A percentile compares a stretch with the other conserved stretches of the same genome.
Evolutionary conservation across 2,797 vertebrate genomes (phyloP).

Genomic region (Pangasius mekongensis): DNA sequence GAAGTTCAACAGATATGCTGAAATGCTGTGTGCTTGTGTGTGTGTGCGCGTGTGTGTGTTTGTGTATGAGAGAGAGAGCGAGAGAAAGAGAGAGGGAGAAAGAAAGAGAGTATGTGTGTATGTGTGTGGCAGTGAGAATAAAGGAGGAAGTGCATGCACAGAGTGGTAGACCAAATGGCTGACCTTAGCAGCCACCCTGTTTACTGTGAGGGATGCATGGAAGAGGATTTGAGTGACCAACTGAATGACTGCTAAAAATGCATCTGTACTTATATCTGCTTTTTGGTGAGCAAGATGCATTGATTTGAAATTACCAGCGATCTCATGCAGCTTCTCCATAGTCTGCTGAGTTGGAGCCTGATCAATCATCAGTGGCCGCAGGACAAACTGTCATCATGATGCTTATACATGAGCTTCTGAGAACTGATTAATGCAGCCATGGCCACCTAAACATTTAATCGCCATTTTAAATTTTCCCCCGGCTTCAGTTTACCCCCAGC

Average conservation of each 20-base stretch:
- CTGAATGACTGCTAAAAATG: slow-evolving; percentile 50
- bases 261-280: slow-evolving; percentile 54
- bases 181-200: slow-evolving; percentile 45
- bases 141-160: slow-evolving; percentile 60
- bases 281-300: slow-evolving; percentile 54
- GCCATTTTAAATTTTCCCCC: neutral
- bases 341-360: slow-evolving; percentile 44
- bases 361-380: slow-evolving; percentile 36
- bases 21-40: neutral
- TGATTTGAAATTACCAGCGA: slow-evolving; percentile 51
- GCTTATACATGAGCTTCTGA: slow-evolving; percentile 43
- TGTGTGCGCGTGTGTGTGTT: slow-evolving; percentile 59
- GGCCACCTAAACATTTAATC: slow-evolving; percentile 33
- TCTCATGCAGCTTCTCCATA: slow-evolving; percentile 48
- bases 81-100: neutral
- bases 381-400: slow-evolving; percentile 35
- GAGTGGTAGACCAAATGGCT: slow-evolving; percentile 49
- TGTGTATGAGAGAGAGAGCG: neutral
- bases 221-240: slow-evolving; percentile 50
- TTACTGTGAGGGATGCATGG: slow-evolving; percentile 46
- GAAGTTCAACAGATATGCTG: slow-evolving; percentile 43
- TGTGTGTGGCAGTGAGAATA: slow-evolving; percentile 54
- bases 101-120: neutral
- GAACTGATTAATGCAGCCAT: slow-evolving; percentile 48
- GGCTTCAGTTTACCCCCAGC: slow-evolving; percentile 9